Conservation (phyloP, 2,797 vertebrate species). For the Podargus strigoides region DNA sequence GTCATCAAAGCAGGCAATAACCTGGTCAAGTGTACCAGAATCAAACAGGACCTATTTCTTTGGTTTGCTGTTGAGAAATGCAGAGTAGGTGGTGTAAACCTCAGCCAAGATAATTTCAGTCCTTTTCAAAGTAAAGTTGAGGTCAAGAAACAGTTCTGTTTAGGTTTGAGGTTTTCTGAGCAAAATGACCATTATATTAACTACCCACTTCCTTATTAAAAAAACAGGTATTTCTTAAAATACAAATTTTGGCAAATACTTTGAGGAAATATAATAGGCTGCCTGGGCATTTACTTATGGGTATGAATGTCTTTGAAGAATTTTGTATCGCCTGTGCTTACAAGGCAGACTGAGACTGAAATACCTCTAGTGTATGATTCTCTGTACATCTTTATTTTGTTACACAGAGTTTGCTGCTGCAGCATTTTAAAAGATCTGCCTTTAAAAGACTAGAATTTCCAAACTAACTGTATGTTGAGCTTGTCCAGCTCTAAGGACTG, state of each 20-base stretch:
- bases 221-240: background rate
- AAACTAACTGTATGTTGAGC: background rate
- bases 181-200: background rate
- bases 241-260: background rate
- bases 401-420: background rate
- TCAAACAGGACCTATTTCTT: background rate
- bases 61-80: background rate
- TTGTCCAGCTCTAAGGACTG: background rate
- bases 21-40: background rate
- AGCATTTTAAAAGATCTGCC: background rate
- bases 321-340: background rate
- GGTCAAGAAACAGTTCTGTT: background rate
- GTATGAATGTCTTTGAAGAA: background rate
- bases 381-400: background rate
- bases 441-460: background rate
- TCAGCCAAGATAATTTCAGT: background rate
- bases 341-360: background rate
- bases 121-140: background rate
- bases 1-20: background rate
- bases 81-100: background rate
- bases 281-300: background rate
- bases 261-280: background rate
- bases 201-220: background rate
- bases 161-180: background rate
- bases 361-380: rapidly evolving